A percentile compares a stretch with the other conserved stretches of the same genome.
phyloP scores from a whole-genome alignment of 2,888 invertebrate species.

The Drosophila silvestris region DNA sequence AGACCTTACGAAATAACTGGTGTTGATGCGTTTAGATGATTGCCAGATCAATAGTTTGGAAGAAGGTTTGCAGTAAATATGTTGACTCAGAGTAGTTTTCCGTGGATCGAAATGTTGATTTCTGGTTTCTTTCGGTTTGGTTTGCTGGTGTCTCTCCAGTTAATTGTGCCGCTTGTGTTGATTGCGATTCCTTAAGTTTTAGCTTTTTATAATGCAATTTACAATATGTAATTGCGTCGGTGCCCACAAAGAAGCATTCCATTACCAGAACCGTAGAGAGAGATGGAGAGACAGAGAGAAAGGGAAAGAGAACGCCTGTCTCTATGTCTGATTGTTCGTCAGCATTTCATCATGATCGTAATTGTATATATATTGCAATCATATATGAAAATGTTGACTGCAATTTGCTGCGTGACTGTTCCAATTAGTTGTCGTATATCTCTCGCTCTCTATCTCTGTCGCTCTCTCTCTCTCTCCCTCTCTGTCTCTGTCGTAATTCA shows the following conservation, averaged over 20 bases:
- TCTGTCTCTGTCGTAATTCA: slow-evolving; percentile 67
- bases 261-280: not conserved
- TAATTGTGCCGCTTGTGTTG: slow-evolving; percentile 33
- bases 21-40: not conserved
- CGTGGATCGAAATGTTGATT: not conserved
- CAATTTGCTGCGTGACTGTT: slow-evolving; percentile 66
- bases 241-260: slow-evolving; percentile 30
- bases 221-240: slow-evolving; percentile 65
- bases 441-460: slow-evolving; percentile 10
- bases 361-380: slow-evolving; percentile 23
- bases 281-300: not conserved
- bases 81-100: slow-evolving; percentile 10
- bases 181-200: slow-evolving; percentile 21
- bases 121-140: not conserved
- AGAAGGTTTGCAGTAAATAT: not conserved
- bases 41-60: not conserved
- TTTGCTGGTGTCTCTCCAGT: not conserved
- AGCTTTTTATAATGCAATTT: slow-evolving; percentile 66
- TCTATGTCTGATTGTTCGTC: slow-evolving; percentile 9
- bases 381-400: slow-evolving; percentile 28
- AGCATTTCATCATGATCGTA: slow-evolving; percentile 22
- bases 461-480: not conserved
- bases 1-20: not conserved
- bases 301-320: not conserved
- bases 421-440: slow-evolving; percentile 59